phyloP scores from a whole-genome alignment of 2,888 invertebrate genomes.

The Miltochrista miniata region DNA sequence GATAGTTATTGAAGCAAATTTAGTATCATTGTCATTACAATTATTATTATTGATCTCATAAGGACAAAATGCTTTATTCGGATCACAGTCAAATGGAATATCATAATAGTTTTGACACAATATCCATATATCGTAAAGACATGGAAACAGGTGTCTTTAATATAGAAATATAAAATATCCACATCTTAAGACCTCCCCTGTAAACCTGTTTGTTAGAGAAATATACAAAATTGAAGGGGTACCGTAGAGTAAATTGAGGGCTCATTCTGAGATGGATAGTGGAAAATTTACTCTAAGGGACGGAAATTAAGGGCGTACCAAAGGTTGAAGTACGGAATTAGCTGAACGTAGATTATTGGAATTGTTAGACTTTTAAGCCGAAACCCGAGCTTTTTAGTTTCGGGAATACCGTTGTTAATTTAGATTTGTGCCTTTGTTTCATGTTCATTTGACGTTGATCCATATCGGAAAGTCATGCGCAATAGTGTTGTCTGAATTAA shows the following conservation, averaged over 20 bases:
- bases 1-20: too few relatives aligned
- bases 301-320: constrained; percentile 49
- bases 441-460: constrained; percentile 17
- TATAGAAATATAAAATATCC: constrained; percentile 38
- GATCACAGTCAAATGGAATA: constrained; percentile 6
- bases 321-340: constrained; percentile 52
- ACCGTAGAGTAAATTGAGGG: constrained; percentile 28
- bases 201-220: constrained; percentile 6
- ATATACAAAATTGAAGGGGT: constrained; percentile 2
- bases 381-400: constrained; percentile 42
- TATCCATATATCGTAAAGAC: constrained; percentile 41
- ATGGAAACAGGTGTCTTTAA: constrained; percentile 50
- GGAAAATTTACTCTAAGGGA: constrained; percentile 47
- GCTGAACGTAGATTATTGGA: constrained; percentile 54
- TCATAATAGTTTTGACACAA: constrained; percentile 31
- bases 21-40: too few relatives aligned
- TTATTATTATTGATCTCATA: too few relatives aligned
- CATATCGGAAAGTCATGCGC: neutral
- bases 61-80: too few relatives aligned
- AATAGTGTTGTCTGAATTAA: neutral
- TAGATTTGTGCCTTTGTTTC: constrained; percentile 35
- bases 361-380: constrained; percentile 54
- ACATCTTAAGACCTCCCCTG: constrained; percentile 35
- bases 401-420: constrained; percentile 36
- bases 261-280: constrained; percentile 46